phyloP scores from a whole-genome alignment of 2,797 vertebrate species.

The Acanthurus tractus region DNA sequence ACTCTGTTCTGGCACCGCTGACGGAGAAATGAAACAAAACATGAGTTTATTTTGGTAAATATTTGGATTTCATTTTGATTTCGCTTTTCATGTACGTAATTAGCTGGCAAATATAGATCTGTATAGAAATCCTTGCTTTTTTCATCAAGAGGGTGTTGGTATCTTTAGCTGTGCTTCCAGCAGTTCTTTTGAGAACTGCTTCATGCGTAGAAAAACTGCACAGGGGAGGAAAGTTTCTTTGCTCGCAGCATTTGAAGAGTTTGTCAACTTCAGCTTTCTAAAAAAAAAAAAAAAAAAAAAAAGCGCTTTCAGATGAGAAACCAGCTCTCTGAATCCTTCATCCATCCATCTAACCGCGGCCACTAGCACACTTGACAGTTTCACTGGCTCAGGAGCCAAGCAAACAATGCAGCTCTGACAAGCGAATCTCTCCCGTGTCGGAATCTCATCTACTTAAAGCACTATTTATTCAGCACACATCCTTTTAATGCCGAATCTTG shows the following conservation, averaged over 20 bases:
- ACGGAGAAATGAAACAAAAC: slow-evolving; percentile 83
- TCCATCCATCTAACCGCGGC: slow-evolving; percentile 68
- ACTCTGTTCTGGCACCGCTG: slow-evolving; percentile 82
- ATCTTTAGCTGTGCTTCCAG: slow-evolving; percentile 74
- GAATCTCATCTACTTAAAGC: slow-evolving; percentile 83
- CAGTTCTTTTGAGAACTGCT: slow-evolving; percentile 51
- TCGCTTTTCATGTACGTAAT: slow-evolving; percentile 83
- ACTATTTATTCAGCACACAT: slow-evolving; percentile 84
- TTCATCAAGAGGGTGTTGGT: slow-evolving; percentile 56
- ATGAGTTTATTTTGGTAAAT: slow-evolving; percentile 85
- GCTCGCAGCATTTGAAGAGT: slow-evolving; percentile 62
- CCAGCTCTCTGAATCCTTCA: slow-evolving; percentile 43
- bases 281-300: slow-evolving; percentile 54
- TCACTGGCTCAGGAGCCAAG: slow-evolving; percentile 70
- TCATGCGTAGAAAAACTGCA: slow-evolving; percentile 45
- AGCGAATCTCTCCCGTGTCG: slow-evolving; percentile 75
- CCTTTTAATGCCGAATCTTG: slow-evolving; percentile 85
- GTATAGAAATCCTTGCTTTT: slow-evolving; percentile 62
- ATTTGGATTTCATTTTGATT: slow-evolving; percentile 84
- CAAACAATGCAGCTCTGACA: slow-evolving; percentile 80
- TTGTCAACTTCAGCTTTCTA: slow-evolving; percentile 58
- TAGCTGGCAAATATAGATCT: slow-evolving; percentile 82
- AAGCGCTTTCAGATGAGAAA: slow-evolving; percentile 51
- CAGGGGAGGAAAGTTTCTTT: slow-evolving; percentile 54
- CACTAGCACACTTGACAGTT: slow-evolving; percentile 74